These are phyloP conservation scores for Sminthurinus aureus DNA, from an alignment of 2,888 invertebrate genomes.

Conservation along the genomic window DNA sequence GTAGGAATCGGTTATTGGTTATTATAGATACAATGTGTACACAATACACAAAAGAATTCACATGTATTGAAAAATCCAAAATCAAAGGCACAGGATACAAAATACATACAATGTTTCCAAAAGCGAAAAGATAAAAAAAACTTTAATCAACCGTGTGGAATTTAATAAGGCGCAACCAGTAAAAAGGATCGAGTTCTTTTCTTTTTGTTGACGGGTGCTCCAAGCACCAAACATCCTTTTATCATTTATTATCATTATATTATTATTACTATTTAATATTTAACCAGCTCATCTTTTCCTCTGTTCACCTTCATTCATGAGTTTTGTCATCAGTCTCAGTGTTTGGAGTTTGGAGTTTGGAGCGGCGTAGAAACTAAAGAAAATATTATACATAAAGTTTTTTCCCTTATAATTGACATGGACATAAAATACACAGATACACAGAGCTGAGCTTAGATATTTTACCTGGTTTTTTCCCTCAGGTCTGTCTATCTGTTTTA, in stretches of 20 bases:
- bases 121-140: neutral
- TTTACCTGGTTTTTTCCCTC: no score
- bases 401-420: no score
- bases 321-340: neutral
- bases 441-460: no score
- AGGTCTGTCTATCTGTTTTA: no score
- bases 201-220: neutral
- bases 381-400: no score
- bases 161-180: neutral
- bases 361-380: no score
- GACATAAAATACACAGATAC: no score
- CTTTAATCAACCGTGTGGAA: neutral
- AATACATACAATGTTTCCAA: neutral
- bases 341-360: no score
- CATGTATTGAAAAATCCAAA: no score
- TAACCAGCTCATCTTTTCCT: slow-evolving; percentile 10
- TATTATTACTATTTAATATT: neutral
- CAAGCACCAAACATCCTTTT: no score
- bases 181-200: neutral
- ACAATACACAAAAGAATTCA: no score
- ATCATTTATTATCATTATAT: neutral
- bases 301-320: neutral
- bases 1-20: neutral
- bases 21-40: neutral
- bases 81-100: neutral